Conservation (phyloP, 2,797 vertebrate genomes). For the Sebastes hubbsi region DNA sequence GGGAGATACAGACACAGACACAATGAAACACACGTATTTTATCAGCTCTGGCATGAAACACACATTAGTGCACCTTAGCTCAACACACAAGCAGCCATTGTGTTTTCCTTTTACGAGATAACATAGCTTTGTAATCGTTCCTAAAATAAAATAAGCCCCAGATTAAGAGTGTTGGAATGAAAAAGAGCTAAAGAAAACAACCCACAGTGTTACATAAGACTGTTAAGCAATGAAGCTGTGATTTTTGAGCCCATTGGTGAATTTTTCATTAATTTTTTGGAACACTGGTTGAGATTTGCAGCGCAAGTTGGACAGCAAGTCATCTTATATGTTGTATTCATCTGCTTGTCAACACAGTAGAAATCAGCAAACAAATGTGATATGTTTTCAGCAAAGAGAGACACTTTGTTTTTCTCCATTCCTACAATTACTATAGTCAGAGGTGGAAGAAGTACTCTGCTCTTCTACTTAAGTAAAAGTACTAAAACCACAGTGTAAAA, state of each 20-base stretch:
- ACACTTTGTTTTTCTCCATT: background rate
- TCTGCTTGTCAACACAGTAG: background rate
- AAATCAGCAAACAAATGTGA: background rate
- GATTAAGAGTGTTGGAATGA: conserved; percentile 4
- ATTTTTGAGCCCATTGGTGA: background rate
- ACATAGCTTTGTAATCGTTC: background rate
- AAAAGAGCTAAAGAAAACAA: conserved; percentile 11
- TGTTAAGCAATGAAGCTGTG: background rate
- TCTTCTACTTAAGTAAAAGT: too few relatives aligned
- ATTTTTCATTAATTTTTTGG: background rate
- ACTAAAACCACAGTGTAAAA: too few relatives aligned
- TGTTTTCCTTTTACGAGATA: background rate
- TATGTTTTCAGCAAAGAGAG: background rate
- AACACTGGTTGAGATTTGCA: background rate
- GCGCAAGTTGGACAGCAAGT: background rate
- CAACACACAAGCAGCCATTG: background rate
- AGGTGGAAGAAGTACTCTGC: too few relatives aligned
- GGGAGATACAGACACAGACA: background rate
- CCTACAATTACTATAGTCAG: too few relatives aligned
- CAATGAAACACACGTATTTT: background rate
- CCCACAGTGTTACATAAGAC: background rate
- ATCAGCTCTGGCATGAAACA: background rate
- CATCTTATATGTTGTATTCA: background rate
- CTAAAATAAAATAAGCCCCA: background rate
- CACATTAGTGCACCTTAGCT: background rate